Conservation (phyloP, 2,113 vertebrate genomes). For the Callorhinus ursinus region DNA sequence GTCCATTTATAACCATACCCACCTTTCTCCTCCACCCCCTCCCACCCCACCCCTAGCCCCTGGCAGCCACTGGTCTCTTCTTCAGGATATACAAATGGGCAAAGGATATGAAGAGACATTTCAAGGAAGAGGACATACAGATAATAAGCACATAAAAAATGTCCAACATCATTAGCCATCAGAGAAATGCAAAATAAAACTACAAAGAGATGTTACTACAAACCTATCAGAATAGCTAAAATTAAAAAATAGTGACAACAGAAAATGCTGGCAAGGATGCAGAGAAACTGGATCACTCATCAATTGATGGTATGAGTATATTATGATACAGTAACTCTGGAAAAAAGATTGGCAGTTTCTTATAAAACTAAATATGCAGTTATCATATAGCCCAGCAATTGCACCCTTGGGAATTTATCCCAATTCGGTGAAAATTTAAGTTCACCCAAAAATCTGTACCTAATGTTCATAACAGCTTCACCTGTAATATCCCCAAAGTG, state of each 20-base stretch:
- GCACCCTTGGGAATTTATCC: neutral
- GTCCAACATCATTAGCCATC: neutral
- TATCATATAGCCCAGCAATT: neutral
- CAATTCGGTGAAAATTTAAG: neutral
- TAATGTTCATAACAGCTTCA: constrained; percentile 12
- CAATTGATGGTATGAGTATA: neutral
- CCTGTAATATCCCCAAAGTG: neutral
- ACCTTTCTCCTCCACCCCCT: neutral
- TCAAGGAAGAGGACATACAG: neutral
- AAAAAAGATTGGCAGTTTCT: neutral
- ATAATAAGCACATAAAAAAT: neutral
- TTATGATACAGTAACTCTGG: neutral
- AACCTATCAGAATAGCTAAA: neutral
- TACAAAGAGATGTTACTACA: neutral
- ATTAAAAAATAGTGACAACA: neutral
- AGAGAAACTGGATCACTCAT: neutral
- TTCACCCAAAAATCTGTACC: neutral
- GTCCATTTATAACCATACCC: neutral
- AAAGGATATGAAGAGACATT: neutral
- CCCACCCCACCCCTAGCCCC: neutral
- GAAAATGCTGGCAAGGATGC: neutral
- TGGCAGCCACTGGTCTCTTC: neutral
- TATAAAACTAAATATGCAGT: neutral
- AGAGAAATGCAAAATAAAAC: neutral
- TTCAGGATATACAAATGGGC: neutral